Base-by-base conservation (phyloP, 2,113 vertebrate genomes). In the Myrmecobius fasciatus region DNA sequence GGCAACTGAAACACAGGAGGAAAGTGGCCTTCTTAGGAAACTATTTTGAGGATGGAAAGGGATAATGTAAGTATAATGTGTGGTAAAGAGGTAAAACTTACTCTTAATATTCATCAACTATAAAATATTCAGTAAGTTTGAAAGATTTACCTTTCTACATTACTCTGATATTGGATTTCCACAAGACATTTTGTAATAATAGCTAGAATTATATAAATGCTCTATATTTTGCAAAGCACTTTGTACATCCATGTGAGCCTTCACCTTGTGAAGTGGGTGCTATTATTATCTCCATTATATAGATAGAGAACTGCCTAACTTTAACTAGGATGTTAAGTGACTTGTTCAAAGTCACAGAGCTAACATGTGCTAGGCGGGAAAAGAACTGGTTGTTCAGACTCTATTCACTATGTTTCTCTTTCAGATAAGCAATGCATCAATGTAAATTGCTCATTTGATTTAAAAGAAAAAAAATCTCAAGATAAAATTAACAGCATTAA, bases 71-170 rank as follows among this genome's bases (percentile, higher is more conserved):
- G 36, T 43, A 75, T 43, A 75, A 75, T 8, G 36, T 22, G 0
- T 43, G 5, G 7, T 8, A 43, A 1, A 75, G 67, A 75, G 17
- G 36, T 17, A 96, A 46, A 1, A 54, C 56, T 91, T 28, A 91
- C 91, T 46, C 49, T 9, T 36, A 67, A 17, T n/a, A 31, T 25
- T 22, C 53, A 92, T 67, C 7, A 95, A 48, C 36, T 89, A 52
- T 25, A 51, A 91, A 91, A 90, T 47, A 93, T n/a, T 17, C 51
- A 14, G 90, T 36, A 51, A 90, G 53, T 91, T 0, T 94, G 52
- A 94, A 95, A 94, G 88, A 94, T 22, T 92, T 5, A 92, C 31
- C 46, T 56, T 97, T 95, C 91, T 53, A 96, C n/a, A 89, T 94
- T 48, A 75, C 93, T 92, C 91, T 43, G 48, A 56, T 91, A 94